Base-by-base conservation (phyloP, 2,888 invertebrate genomes). In the Papilio demoleus region DNA sequence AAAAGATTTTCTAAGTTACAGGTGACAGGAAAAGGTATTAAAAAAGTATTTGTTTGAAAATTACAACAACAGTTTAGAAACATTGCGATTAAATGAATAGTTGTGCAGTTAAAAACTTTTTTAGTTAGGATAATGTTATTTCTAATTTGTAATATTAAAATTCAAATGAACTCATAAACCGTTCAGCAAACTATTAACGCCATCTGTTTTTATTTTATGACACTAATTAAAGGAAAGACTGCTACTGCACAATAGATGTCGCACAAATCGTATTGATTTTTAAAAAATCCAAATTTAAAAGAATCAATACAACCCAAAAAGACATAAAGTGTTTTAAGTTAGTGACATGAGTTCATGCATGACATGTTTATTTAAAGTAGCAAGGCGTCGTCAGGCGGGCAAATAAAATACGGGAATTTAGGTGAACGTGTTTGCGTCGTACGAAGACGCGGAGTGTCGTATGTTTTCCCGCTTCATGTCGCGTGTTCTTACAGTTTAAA, bases 351-450 rank as follows among this genome's bases (percentile, higher is more conserved):
- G 31, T 31, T 56, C 53, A 56, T 56, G 17, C 31, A 56, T 56
- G 53, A 56, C 53, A 31, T 56, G 53, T 56, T 56, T 56, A 56
- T 56, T 56, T 56, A 56, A 56, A 31, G 53, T 17, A 56, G 53
- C 31, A 22, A 56, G 31, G 53, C 31, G 53, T 27, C 27, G 53
- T 56, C 53, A 56, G 53, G 11, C 53, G 31, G 31, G n/a, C 27
- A 56, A 56, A 56, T 56, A 56, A 56, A 56, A 56, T 56, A 56
- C 53, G 27, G 17, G 24, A 56, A 56, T 56, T 56, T 56, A 56
- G 31, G 53, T 31, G 53, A 56, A 14, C 53, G 53, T 56, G 53
- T 31, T 24, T 56, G 31, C 53, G 31, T 56, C 27, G 47, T 19
- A 4, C 42, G 42, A 14, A 19, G 5, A 12, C 31, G 31, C 53